Base-by-base conservation (phyloP, 2,113 vertebrate species). In the Channa maculata region DNA sequence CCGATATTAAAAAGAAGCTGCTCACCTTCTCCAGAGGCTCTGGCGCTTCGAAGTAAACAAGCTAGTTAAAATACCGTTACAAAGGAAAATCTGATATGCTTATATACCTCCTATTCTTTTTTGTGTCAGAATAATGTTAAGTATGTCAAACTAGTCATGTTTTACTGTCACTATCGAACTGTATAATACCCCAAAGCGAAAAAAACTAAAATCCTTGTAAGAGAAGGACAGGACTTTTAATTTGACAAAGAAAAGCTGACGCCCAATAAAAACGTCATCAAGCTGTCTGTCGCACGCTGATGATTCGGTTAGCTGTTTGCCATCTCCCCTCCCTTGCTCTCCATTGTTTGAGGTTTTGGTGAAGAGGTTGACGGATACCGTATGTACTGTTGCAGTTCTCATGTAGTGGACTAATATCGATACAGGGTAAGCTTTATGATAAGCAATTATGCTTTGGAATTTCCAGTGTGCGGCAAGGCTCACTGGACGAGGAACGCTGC, bases 191-290 rank as follows among this genome's bases (percentile, higher is more conserved):
- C 9, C 5, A 5, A 3, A 48, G 13, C 8, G 24, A 24, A 24
- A 38, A 58, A 59, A 43, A 64, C 36, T 4, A 33, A 38, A 2
- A 24, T 24, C 24, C 44, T 36, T 54, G n/a, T 49, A 38, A 24
- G 1, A 24, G 24, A 24, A 24, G 24, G 46, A 59, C 60, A 67
- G 67, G 84, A 84, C 85, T 90, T 91, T 90, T 90, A 91, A 90
- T 92, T 92, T 90, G 89, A 90, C 82, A 91, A 75, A 58, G 65
- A 83, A 48, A 24, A 66, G 41, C 39, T 46, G 91, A 5, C 92
- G 86, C 84, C 0, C 12, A 6, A 13, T 65, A 37, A 10, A n/a
- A 0, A 55, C 88, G 86, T 85, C 86, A 87, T 0, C 14, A 2
- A 1, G 14, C 1, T 8, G 0, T 6, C 14, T 9, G 83, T 82